Evolutionary conservation across 2,888 invertebrate genomes (phyloP), one percentile per base, ranked within the genome.

Genomic region (Crepidodera aurea): DNA sequence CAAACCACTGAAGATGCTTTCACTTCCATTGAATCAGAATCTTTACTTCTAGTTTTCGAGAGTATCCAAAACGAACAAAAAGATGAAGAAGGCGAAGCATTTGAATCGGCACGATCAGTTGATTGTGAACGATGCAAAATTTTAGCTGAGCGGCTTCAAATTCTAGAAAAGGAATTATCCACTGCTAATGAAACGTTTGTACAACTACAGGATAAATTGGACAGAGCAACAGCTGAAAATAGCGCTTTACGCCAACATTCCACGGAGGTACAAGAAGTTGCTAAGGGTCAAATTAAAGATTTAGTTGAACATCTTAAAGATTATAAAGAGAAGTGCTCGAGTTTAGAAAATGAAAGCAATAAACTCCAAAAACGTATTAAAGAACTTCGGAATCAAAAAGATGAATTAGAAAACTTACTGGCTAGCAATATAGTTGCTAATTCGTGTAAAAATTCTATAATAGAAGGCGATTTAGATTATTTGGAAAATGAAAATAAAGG

Each of bases 281-380:
- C 80, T 7, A 79, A 78, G 67, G 73, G 74, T 19, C 76, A 79
- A 70, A 77, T 80, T 29, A 70, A 75, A 54, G 77, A 78, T 46
- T 66, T 79, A 12, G 68, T 74, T 5, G 72, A 72, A 3, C 73
- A 76, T 39, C 46, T 79, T 54, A 73, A 74, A 55, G 65, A 67
- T 61, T 67, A 71, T 3, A 69, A 72, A 37, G 66, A 71, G 4
- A 68, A 63, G 54, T 67, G 75, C 10, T 65, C 66, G 3, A 66
- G 70, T 39, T 62, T 78, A 18, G 75, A 77, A 62, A 62, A 62
- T 1, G 65, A 67, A 46, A 71, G 59, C 5, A 37, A 39, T 15
- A 61, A 60, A 10, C 51, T 64, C 2, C 42, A 58, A 16, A 51
- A 57, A 13, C 18, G 60, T 1, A 60, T 64, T 5, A 46, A 62